Evolutionary conservation across 1,140 invertebrate species (phyloP).

Genomic region (Cephus cinctus): DNA sequence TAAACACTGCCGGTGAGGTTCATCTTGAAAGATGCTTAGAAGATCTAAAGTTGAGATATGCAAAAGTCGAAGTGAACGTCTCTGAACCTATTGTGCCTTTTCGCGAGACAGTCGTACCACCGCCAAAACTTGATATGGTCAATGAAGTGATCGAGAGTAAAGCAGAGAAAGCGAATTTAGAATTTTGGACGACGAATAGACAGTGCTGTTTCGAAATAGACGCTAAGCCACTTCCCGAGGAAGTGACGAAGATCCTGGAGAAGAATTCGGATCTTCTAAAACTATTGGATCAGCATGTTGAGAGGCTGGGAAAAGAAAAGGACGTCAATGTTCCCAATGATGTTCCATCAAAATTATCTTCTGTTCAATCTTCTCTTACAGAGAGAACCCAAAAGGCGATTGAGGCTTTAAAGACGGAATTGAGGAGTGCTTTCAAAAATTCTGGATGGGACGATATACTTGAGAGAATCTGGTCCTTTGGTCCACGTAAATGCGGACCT

Average conservation of each 20-base stretch:
- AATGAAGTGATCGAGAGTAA: slow-evolving; percentile 79
- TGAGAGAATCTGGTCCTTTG: slow-evolving; percentile 86
- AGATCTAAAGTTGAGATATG: slow-evolving; percentile 80
- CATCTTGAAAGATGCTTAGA: slow-evolving; percentile 94
- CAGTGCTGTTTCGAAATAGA: slow-evolving; percentile 73
- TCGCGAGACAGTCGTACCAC: slow-evolving; percentile 86
- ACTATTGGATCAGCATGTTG: slow-evolving; percentile 53
- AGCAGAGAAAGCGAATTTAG: slow-evolving; percentile 56
- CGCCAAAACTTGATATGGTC: slow-evolving; percentile 83
- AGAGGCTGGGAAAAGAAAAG: slow-evolving; percentile 30
- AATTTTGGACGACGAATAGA: slow-evolving; percentile 70
- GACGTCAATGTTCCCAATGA: slow-evolving; percentile 25
- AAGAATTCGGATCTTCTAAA: slow-evolving; percentile 62
- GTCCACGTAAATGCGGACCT: slow-evolving; percentile 83
- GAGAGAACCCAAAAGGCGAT: slow-evolving; percentile 60
- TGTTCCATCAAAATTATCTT: slow-evolving; percentile 21
- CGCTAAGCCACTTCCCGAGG: slow-evolving; percentile 75
- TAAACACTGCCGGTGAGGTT: slow-evolving; percentile 96
- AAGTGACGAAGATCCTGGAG: slow-evolving; percentile 72
- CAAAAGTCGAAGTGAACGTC: slow-evolving; percentile 84
- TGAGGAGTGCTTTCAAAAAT: slow-evolving; percentile 64
- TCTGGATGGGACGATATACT: slow-evolving; percentile 60
- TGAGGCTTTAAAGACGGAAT: slow-evolving; percentile 63
- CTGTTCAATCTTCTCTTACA: slow-evolving; percentile 41
- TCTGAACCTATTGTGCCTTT: slow-evolving; percentile 97